A percentile compares a stretch with the other conserved stretches of the same genome.
phyloP scores from a whole-genome alignment of 2,888 invertebrate genomes.

The Erynnis tages region DNA sequence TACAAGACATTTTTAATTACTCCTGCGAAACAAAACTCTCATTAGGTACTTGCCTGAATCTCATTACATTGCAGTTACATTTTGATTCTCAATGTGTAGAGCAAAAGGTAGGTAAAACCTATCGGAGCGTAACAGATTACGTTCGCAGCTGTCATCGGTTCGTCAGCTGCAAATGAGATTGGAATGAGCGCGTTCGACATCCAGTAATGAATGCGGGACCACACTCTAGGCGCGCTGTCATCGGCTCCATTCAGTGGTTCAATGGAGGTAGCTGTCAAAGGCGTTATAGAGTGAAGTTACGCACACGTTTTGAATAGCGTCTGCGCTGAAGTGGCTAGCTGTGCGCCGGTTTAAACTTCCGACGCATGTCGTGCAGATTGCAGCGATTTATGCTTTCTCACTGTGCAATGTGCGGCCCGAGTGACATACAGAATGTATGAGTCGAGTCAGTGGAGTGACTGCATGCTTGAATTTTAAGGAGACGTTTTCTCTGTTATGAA shows the following conservation, averaged over 20 bases:
- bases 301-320: constrained; percentile 70
- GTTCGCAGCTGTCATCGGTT: constrained; percentile 40
- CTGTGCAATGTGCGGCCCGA: constrained; percentile 10
- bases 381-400: constrained; percentile 24
- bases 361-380: constrained; percentile 45
- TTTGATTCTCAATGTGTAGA: background rate
- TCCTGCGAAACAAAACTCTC: no score
- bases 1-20: no score
- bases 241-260: constrained; percentile 68
- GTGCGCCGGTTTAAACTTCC: constrained; percentile 52
- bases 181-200: constrained; percentile 47
- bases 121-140: constrained; percentile 32
- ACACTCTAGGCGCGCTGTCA: constrained; percentile 57
- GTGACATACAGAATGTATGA: constrained; percentile 27
- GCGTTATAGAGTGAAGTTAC: constrained; percentile 48
- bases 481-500: no score
- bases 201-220: constrained; percentile 72
- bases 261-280: constrained; percentile 71
- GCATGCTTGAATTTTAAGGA: no score
- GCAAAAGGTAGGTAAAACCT: constrained; percentile 13
- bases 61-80: background rate
- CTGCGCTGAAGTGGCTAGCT: constrained; percentile 67
- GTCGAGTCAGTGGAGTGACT: no score
- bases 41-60: background rate
- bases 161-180: constrained; percentile 51